Evolutionary conservation across 2,888 invertebrate species (phyloP), one percentile per base, ranked within the genome.

Genomic region (Andrena fulva): DNA sequence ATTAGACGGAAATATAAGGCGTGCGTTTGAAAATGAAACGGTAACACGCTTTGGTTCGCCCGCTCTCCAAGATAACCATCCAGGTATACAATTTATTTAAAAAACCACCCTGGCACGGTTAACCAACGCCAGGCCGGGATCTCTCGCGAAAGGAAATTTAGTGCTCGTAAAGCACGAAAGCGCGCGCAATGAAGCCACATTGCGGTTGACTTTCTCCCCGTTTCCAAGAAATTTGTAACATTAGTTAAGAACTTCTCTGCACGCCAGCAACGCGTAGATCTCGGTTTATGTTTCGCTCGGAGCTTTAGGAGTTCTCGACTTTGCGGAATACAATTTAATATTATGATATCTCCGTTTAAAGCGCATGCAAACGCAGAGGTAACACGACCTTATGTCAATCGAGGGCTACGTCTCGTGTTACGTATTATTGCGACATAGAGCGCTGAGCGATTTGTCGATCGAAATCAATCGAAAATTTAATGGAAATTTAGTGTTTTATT

Each of bases 211-310:
- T 67, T 68, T 27, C 60, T 75, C 12, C 20, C 48, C 29, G 50
- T n/a, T 62, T 62, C 33, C 20, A 16, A 48, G 31, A 71, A 71
- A 33, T 27, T 31, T 67, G 12, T 29, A 67, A 42, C 67, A 27
- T 67, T 31, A 16, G 10, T 16, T 67, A 52, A 52, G 12, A 52
- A 20, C 29, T 50, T 20, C 10, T 16, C 0, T 67, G 42, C 20
- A 33, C 42, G 20, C 24, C 8, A 10, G 54, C 20, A 12, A 12
- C 20, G 33, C 6, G 12, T 29, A 66, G 48, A 48, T 12, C n/a
- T 20, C 27, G 24, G 1, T 33, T 60, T 59, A 59, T 10, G 5
- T 20, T 12, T 56, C 72, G n/a, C 27, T 64, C 24, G 20, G 50
- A 20, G 12, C 8, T 20, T 33, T 16, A 2, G 24, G 27, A 3